phyloP scores from a whole-genome alignment of 1,140 invertebrate species.

The Polypedilum pembai region DNA sequence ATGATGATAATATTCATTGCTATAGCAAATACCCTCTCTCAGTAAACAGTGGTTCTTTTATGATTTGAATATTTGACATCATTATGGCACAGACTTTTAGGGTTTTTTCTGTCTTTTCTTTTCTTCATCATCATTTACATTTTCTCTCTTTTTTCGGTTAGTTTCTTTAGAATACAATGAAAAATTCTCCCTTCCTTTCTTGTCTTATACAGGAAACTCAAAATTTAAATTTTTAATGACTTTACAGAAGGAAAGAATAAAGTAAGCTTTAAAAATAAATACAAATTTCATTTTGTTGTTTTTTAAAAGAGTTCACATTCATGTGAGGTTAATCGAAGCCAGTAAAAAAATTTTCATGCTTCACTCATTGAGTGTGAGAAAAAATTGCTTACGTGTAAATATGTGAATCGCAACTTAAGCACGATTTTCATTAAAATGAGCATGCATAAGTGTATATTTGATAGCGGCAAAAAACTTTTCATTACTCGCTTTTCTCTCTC shows the following conservation, averaged over 20 bases:
- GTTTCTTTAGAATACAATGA: neutral
- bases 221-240: neutral
- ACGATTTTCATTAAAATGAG: slow-evolving; percentile 14
- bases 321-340: neutral
- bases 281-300: neutral
- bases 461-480: neutral
- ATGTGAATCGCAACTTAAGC: slow-evolving; percentile 16
- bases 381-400: slow-evolving; percentile 9
- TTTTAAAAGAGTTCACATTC: neutral
- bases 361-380: neutral
- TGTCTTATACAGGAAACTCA: neutral
- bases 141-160: neutral
- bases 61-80: slow-evolving; percentile 27
- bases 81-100: neutral
- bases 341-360: neutral
- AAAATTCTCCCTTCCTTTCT: neutral
- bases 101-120: neutral
- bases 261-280: neutral
- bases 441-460: slow-evolving; percentile 18
- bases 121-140: neutral
- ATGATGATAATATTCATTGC: too few relatives aligned
- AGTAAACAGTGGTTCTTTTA: slow-evolving; percentile 1
- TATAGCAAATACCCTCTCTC: too few relatives aligned
- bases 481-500: neutral
- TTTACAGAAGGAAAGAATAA: neutral